Conservation (phyloP, 2,797 vertebrate genomes). For the Spinibarbus caldwelli region DNA sequence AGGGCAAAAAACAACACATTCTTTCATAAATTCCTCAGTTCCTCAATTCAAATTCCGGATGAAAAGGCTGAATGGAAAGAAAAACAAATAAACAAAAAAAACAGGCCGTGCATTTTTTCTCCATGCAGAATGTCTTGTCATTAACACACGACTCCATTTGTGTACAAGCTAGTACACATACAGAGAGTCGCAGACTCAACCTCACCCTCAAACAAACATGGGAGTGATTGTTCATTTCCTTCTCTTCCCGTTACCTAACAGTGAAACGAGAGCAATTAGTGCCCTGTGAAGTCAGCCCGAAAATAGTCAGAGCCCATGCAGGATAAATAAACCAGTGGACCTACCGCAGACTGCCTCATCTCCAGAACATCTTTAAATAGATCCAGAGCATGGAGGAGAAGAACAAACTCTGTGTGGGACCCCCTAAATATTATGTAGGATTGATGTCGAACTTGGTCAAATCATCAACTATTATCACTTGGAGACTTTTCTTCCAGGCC, state of each 20-base stretch:
- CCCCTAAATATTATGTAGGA: not conserved
- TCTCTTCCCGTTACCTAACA: slow-evolving; percentile 79
- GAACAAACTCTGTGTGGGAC: not conserved
- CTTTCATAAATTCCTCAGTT: slow-evolving; percentile 36
- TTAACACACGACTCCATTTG: slow-evolving; percentile 43
- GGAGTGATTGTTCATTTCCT: slow-evolving; percentile 85
- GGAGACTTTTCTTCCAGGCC: not conserved
- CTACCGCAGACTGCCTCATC: slow-evolving; percentile 75
- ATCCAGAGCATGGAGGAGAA: slow-evolving; percentile 49
- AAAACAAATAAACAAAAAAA: slow-evolving; percentile 49
- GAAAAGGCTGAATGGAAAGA: slow-evolving; percentile 44
- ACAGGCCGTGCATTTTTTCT: slow-evolving; percentile 12
- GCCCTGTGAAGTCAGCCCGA: slow-evolving; percentile 82
- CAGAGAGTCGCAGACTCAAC: slow-evolving; percentile 51
- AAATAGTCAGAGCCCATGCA: slow-evolving; percentile 71
- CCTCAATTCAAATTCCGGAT: slow-evolving; percentile 24
- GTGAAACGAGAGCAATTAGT: slow-evolving; percentile 84
- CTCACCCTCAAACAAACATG: slow-evolving; percentile 73
- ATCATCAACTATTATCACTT: not conserved
- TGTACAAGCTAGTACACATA: slow-evolving; percentile 47
- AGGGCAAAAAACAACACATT: slow-evolving; percentile 16
- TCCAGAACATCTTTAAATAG: slow-evolving; percentile 64
- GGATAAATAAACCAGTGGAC: slow-evolving; percentile 83
- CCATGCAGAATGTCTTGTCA: slow-evolving; percentile 30
- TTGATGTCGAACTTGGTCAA: not conserved